Conservation (phyloP, 2,113 vertebrate species). For the Chrysemys picta region DNA sequence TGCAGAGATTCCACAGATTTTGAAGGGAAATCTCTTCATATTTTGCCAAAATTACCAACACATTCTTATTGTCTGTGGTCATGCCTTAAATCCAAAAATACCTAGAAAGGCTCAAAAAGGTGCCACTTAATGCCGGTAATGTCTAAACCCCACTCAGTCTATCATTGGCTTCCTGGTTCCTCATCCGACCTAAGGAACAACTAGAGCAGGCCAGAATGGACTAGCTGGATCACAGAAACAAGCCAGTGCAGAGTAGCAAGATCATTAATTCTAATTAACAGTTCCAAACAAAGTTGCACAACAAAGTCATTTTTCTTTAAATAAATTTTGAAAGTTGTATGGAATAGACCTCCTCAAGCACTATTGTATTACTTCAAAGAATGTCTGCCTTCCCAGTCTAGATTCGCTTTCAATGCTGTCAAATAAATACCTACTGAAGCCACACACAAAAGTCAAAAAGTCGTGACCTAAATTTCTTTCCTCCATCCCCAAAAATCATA, state of each 20-base stretch:
- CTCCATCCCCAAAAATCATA: background rate
- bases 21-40: background rate
- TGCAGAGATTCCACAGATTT: background rate
- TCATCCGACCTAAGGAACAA: conserved; percentile 36
- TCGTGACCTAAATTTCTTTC: background rate
- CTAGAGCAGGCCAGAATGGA: conserved; percentile 52
- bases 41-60: background rate
- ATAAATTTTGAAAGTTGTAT: conserved; percentile 59
- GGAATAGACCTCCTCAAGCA: conserved; percentile 2
- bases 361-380: background rate
- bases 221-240: conserved; percentile 41
- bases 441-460: background rate
- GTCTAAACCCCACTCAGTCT: background rate
- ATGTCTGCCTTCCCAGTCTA: conserved; percentile 28
- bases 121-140: background rate
- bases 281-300: conserved; percentile 44
- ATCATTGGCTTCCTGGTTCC: conserved; percentile 15
- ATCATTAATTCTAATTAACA: conserved; percentile 61
- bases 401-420: background rate
- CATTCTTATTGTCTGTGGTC: background rate
- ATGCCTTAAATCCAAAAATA: conserved; percentile 1
- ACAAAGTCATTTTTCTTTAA: conserved; percentile 60
- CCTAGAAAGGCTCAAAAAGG: background rate
- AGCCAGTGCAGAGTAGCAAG: conserved; percentile 52
- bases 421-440: background rate